Base-by-base conservation (phyloP, 2,888 invertebrate genomes). In the Torymus aiolomorphi region DNA sequence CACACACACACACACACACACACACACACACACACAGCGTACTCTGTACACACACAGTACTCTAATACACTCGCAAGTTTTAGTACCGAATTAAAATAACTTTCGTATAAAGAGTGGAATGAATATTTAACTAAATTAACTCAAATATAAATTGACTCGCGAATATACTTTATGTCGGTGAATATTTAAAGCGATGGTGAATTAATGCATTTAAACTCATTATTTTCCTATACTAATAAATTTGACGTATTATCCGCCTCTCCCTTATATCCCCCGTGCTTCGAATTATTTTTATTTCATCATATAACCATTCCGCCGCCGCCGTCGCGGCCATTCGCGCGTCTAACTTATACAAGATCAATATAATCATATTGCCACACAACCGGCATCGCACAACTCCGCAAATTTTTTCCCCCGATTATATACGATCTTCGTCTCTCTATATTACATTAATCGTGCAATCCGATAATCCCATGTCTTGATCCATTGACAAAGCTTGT, bases 401-500 rank as follows among this genome's bases (percentile, higher is more conserved):
- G 31, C 31, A 31, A 31, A 31, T 31, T 31, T 31, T 31, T 31
- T 3, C 8, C 31, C 8, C 31, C 31, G 2, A 31, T 31, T 31
- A 31, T 31, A 31, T 3, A 5, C 31, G 4, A 31, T 31, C 31
- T 31, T 31, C 31, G 8, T 31, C 31, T 31, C 31, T 31, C 31
- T 31, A 3, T 31, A 31, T 31, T 31, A 31, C 31, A 31, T 31
- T 1, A 61, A 61, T 49, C 14, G 2, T 1, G 61, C 2, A 59
- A 61, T 24, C 14, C n/a, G 49, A 61, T 61, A 65, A 77, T 31
- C 31, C 31, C 62, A 49, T 51, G 49, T 73, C 78, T 73, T 56
- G 18, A 66, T 71, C 72, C 61, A 52, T 24, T 61, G 54, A n/a
- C 54, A 72, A 66, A 62, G 61, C n/a, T 24, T 61, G n/a, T 18